A percentile compares a stretch with the other conserved stretches of the same genome.
phyloP scores from a whole-genome alignment of 2,797 vertebrate species.

The Myripristis jacobus region DNA sequence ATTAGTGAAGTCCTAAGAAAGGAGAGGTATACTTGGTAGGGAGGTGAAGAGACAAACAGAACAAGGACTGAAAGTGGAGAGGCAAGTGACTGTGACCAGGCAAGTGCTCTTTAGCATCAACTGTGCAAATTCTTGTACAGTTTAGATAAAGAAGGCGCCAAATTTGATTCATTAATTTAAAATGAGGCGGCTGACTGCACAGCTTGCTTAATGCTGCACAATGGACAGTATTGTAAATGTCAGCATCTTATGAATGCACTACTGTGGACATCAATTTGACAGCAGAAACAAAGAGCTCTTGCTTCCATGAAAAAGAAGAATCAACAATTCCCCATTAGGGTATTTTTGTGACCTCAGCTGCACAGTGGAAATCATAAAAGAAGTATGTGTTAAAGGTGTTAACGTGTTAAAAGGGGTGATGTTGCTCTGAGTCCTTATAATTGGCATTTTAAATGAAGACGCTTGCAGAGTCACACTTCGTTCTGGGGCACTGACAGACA shows the following conservation, averaged over 20 bases:
- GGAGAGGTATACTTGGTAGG: conserved; percentile 47
- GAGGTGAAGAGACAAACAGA: conserved; percentile 47
- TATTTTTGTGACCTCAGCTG: conserved; percentile 13
- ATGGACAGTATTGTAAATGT: conserved; percentile 2
- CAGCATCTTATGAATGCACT: conserved; percentile 1
- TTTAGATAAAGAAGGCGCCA: background rate
- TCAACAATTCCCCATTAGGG: conserved; percentile 4
- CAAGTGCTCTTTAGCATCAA: conserved; percentile 55
- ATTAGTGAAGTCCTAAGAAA: conserved; percentile 69
- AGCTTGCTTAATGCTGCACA: background rate
- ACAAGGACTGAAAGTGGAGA: conserved; percentile 32
- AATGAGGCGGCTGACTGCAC: background rate
- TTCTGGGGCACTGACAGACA: conserved; percentile 34
- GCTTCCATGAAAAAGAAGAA: conserved; percentile 43
- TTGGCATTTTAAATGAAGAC: conserved; percentile 14
- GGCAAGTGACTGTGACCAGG: conserved; percentile 33
- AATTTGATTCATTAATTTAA: conserved; percentile 10
- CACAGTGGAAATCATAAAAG: conserved; percentile 36
- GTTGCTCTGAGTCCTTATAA: conserved; percentile 25
- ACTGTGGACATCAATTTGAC: conserved; percentile 28
- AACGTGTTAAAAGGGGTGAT: background rate
- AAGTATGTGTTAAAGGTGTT: conserved; percentile 16
- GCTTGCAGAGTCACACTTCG: conserved; percentile 40
- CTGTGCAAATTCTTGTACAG: conserved; percentile 18
- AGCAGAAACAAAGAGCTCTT: conserved; percentile 66